phyloP scores from a whole-genome alignment of 1,140 invertebrate species.

The Pararge aegeria region DNA sequence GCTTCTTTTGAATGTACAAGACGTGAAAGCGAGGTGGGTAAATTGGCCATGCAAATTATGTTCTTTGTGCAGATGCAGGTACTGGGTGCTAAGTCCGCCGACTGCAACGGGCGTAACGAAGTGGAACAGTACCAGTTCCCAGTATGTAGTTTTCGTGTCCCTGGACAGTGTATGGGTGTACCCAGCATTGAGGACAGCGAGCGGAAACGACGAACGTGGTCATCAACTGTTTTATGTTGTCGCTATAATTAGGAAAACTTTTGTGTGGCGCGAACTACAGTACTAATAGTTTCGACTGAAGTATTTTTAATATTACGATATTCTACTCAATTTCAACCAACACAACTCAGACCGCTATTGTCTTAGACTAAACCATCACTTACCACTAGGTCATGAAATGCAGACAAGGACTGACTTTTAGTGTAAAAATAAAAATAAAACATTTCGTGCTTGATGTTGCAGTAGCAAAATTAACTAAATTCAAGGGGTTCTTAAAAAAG shows the following conservation, averaged over 20 bases:
- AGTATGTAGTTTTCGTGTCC: constrained; percentile 36
- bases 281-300: background rate
- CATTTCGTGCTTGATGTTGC: no score
- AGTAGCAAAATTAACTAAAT: no score
- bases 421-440: no score
- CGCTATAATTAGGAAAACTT: constrained; percentile 34
- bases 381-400: no score
- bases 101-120: constrained; percentile 52
- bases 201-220: constrained; percentile 69
- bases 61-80: constrained; percentile 38
- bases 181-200: constrained; percentile 61
- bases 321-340: background rate
- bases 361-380: no score
- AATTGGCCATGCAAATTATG: constrained; percentile 32
- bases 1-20: constrained; percentile 19
- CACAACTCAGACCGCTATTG: no score
- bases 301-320: constrained; percentile 5
- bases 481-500: no score
- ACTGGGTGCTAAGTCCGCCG: constrained; percentile 50
- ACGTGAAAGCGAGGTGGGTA: constrained; percentile 29
- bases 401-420: no score
- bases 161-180: constrained; percentile 54
- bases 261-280: constrained; percentile 2
- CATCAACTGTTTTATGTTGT: constrained; percentile 52
- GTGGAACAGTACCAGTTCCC: constrained; percentile 71